Conservation (phyloP, 2,888 invertebrate genomes). For the Acanthosepion lycidas region DNA sequence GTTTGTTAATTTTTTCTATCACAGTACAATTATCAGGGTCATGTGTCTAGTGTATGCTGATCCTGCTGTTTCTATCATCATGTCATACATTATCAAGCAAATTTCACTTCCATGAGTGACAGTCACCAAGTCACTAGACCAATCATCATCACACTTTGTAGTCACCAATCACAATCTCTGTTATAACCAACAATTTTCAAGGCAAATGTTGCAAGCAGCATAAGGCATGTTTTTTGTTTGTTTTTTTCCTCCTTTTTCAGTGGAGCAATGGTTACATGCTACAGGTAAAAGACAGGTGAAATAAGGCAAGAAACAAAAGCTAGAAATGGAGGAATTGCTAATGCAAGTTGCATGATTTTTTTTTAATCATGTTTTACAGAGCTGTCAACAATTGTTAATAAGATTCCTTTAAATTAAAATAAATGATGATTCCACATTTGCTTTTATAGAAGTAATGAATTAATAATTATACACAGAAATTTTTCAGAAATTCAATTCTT, state of each 20-base stretch:
- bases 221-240: not conserved
- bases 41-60: not conserved
- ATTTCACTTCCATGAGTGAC: too few relatives aligned
- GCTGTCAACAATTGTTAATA: not conserved
- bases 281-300: not conserved
- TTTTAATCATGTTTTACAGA: not conserved
- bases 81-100: too few relatives aligned
- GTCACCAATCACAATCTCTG: not conserved
- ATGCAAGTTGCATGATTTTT: not conserved
- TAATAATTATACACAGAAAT: too few relatives aligned
- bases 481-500: too few relatives aligned
- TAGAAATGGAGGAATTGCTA: not conserved
- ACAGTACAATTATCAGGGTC: not conserved
- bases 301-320: not conserved
- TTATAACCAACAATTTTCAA: not conserved
- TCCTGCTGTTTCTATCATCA: not conserved
- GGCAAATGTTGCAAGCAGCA: slow-evolving; percentile 2
- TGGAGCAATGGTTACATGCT: not conserved
- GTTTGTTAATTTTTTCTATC: not conserved
- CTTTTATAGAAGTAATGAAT: too few relatives aligned
- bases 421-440: too few relatives aligned
- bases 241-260: not conserved
- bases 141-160: not conserved
- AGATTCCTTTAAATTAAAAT: too few relatives aligned
- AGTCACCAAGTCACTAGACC: too few relatives aligned